Percentiles rank a stretch among this genome's conserved stretches.
These are phyloP conservation scores for Origma solitaria DNA, from an alignment of 2,113 vertebrate species.

Conservation along the genomic window DNA sequence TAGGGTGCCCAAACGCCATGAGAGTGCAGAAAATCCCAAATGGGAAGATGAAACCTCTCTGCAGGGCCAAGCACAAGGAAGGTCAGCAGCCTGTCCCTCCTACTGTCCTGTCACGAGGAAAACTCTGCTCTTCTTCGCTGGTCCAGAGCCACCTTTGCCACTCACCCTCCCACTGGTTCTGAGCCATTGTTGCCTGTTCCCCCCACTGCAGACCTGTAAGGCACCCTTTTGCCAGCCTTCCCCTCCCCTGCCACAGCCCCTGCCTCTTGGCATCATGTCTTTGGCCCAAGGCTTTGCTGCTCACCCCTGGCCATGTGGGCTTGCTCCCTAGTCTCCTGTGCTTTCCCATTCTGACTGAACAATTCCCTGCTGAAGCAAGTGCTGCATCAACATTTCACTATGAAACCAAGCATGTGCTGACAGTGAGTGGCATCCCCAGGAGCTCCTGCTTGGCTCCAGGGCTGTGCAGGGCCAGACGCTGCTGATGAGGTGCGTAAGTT, in stretches of 20 bases:
- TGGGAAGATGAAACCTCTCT: accelerated
- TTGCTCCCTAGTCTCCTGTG: neutral
- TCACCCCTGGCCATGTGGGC: neutral
- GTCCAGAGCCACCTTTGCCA: neutral
- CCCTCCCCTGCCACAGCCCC: neutral
- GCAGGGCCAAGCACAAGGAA: neutral
- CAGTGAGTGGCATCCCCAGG: neutral
- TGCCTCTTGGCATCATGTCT: neutral
- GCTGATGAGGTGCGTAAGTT: neutral
- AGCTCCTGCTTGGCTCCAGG: neutral
- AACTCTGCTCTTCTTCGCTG: neutral
- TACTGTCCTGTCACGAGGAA: neutral
- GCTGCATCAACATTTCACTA: neutral
- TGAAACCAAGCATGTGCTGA: neutral
- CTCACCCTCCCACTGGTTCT: neutral
- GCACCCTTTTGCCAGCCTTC: neutral
- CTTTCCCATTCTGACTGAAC: neutral
- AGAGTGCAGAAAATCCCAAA: neutral
- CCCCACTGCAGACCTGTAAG: neutral
- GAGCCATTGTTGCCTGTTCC: neutral
- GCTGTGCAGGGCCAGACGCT: neutral
- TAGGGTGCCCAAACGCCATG: neutral
- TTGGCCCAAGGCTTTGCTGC: neutral
- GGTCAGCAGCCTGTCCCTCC: neutral
- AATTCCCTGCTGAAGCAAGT: neutral